A percentile compares a stretch with the other conserved stretches of the same genome.
Conservation (phyloP, 30 jellyfish, hydroid and myxozoan species). For the Aurelia coerulea region DNA sequence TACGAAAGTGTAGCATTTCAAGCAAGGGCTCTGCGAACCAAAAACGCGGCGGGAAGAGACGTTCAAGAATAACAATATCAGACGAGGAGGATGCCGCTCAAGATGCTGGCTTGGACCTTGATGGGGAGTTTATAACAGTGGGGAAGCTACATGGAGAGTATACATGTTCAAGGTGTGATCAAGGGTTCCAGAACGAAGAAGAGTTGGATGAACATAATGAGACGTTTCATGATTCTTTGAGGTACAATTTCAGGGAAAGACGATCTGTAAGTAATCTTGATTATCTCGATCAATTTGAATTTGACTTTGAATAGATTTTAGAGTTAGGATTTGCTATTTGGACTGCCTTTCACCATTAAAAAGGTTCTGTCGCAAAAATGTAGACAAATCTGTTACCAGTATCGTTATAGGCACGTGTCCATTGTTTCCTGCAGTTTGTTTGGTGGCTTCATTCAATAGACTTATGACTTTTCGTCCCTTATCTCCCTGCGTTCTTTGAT, state of each 20-base stretch:
- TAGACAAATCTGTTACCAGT: no score
- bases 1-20: background rate
- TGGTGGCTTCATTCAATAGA: no score
- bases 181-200: slow-evolving; percentile 64
- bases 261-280: slow-evolving; percentile 56
- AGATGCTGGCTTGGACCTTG: slow-evolving; percentile 59
- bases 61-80: slow-evolving; percentile 48
- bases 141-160: slow-evolving; percentile 65
- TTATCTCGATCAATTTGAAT: slow-evolving; percentile 57
- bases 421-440: no score
- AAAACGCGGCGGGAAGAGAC: slow-evolving; percentile 51
- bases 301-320: slow-evolving; percentile 43
- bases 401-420: no score
- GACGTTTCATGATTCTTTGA: slow-evolving; percentile 66
- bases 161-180: slow-evolving; percentile 73
- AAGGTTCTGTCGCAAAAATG: no score
- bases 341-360: no score
- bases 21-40: slow-evolving; percentile 24
- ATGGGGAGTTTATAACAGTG: slow-evolving; percentile 65
- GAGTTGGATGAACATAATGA: slow-evolving; percentile 74
- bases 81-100: slow-evolving; percentile 61
- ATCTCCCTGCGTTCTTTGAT: no score
- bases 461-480: no score
- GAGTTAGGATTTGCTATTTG: background rate
- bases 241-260: slow-evolving; percentile 71